Percentiles rank a stretch among this genome's conserved stretches.
These are phyloP conservation scores for Misgurnus anguillicaudatus DNA, from an alignment of 2,113 vertebrate species.

Conservation along the genomic window DNA sequence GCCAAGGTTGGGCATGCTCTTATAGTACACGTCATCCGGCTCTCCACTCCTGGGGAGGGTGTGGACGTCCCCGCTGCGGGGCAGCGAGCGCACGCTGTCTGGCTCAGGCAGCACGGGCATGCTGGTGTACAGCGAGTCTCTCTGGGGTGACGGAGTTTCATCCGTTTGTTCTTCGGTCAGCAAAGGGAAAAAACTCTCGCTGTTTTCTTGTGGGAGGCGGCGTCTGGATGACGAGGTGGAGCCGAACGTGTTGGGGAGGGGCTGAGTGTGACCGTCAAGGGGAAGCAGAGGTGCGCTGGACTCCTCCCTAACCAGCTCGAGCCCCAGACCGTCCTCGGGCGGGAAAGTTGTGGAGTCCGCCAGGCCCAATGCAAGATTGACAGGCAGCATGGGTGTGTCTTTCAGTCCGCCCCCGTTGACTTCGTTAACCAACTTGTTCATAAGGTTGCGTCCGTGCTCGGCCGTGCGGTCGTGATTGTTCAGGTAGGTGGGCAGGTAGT, in stretches of 20 bases:
- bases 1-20: conserved; percentile 98
- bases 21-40: conserved; percentile 93
- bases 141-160: conserved; percentile 84
- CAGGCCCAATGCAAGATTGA: conserved; percentile 48
- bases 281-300: conserved; percentile 89
- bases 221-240: conserved; percentile 78
- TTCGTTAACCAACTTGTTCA: conserved; percentile 95
- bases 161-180: conserved; percentile 92
- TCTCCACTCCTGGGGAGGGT: conserved; percentile 66
- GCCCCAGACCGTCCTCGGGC: conserved; percentile 77
- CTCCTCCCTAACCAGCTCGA: conserved; percentile 93
- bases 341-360: conserved; percentile 69
- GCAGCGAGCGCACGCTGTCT: conserved; percentile 64
- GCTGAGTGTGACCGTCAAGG: conserved; percentile 58
- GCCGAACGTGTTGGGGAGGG: conserved; percentile 75
- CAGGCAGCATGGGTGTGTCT: conserved; percentile 36
- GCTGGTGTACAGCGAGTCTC: conserved; percentile 96
- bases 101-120: conserved; percentile 88
- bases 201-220: conserved; percentile 93
- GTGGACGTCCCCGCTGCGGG: conserved; percentile 49
- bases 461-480: conserved; percentile 91
- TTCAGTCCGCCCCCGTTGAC: conserved; percentile 68
- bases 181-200: conserved; percentile 94
- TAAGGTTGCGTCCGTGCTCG: conserved; percentile 91
- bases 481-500: conserved; percentile 96